Base-by-base conservation (phyloP, 2,113 vertebrate species). In the Colossoma macropomum region DNA sequence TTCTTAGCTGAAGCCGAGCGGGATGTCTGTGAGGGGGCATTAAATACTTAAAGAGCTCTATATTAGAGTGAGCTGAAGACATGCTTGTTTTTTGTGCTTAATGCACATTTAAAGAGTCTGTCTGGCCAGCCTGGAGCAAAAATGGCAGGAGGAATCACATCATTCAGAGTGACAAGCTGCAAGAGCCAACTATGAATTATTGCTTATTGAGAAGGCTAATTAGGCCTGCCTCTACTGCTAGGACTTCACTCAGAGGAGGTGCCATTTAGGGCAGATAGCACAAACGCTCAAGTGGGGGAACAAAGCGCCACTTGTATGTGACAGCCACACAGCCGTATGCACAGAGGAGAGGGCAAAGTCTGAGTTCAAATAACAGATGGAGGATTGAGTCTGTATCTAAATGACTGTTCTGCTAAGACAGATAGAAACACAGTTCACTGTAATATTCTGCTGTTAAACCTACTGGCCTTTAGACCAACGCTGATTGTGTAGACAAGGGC, bases 171-270 rank as follows among this genome's bases (percentile, higher is more conserved):
- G 78, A 86, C 75, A 79, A 41, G 25, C 83, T 54, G 71, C n/a
- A 19, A 71, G 48, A 72, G 62, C 59, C 21, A 68, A 72, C 9
- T 76, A 83, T 93, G 89, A 93, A 91, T 90, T 90, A 89, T 90
- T 91, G 90, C 90, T 92, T 88, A 89, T 90, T 94, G 92, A 93
- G 89, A 89, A 89, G 82, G 90, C 89, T 92, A 91, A 93, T 91
- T 90, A 90, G 88, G 91, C 76, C 73, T 85, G 82, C 66, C 89
- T 77, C 82, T 89, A 84, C 84, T 81, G 84, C 90, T 86, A 54
- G 85, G 87, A 68, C 74, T 90, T 82, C 80, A 92, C 23, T 85
- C 66, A 41, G 63, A 75, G 85, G 90, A 84, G 87, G 81, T 79
- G 83, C 87, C 85, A 89, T 85, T 74, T 81, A 82, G 82, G 87